These are phyloP conservation scores for Eubasilissa regina DNA, from an alignment of 1,140 invertebrate species.

Conservation along the genomic window DNA sequence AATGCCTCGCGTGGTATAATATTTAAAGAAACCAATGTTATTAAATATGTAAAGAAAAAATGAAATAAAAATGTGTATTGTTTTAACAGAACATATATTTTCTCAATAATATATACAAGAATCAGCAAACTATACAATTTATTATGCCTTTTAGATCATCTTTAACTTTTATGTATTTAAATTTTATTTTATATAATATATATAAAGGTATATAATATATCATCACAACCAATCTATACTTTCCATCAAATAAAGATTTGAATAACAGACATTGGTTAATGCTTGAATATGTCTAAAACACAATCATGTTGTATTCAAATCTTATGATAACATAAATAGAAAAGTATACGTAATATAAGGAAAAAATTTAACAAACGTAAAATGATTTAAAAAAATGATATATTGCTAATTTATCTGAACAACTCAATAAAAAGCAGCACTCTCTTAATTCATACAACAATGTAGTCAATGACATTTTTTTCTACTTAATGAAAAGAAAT, in stretches of 20 bases:
- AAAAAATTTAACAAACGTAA: too few species aligned
- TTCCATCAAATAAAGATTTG: constrained; percentile 10
- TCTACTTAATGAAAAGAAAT: too few species aligned
- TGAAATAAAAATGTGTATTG: neutral
- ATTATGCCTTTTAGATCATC: constrained; percentile 25
- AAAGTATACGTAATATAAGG: too few species aligned
- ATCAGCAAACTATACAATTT: constrained; percentile 44
- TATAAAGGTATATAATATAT: constrained; percentile 27
- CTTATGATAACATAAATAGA: too few species aligned
- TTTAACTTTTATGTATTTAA: constrained; percentile 16
- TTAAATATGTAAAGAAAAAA: neutral
- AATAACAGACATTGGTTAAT: constrained; percentile 12
- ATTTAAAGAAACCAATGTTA: too few species aligned
- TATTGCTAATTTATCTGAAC: too few species aligned
- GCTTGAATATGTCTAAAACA: neutral
- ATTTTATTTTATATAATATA: constrained; percentile 13
- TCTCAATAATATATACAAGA: constrained; percentile 41
- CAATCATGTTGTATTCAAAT: too few species aligned
- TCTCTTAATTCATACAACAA: too few species aligned
- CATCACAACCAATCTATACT: constrained; percentile 46
- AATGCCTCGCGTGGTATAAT: too few species aligned
- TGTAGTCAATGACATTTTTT: too few species aligned
- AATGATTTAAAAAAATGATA: too few species aligned
- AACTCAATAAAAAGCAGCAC: too few species aligned
- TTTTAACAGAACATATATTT: constrained; percentile 49